phyloP scores from a whole-genome alignment of 2,113 vertebrate species.

The Silurus asotus region DNA sequence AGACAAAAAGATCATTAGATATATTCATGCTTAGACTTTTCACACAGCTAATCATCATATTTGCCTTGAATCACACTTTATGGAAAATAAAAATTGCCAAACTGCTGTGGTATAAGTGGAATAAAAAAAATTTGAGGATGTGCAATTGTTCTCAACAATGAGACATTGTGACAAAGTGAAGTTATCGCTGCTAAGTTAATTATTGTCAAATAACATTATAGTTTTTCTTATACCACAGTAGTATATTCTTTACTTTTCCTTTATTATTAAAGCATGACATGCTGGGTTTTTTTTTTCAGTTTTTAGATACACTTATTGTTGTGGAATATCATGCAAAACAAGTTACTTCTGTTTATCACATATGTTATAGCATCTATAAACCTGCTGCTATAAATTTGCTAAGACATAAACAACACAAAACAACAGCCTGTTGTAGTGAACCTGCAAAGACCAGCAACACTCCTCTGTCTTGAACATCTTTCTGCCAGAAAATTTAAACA shows the following conservation, averaged over 20 bases:
- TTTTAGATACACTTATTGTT: background rate
- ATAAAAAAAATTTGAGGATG: background rate
- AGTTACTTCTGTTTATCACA: background rate
- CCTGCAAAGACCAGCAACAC: background rate
- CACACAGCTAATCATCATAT: background rate
- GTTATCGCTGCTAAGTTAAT: background rate
- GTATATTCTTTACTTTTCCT: background rate
- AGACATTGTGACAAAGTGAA: background rate
- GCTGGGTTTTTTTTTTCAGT: background rate
- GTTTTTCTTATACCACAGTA: background rate
- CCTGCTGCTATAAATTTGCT: background rate
- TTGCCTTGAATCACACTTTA: background rate
- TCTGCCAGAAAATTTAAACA: background rate
- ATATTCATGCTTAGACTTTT: background rate
- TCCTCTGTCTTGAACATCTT: background rate
- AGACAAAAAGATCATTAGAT: background rate
- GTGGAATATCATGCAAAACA: background rate
- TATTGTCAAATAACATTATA: background rate
- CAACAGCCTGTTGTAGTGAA: background rate
- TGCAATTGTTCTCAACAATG: background rate
- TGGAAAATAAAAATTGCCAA: background rate
- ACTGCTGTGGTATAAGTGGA: too few species aligned
- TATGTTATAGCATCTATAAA: background rate
- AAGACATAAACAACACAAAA: too few species aligned
- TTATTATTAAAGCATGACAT: background rate